A percentile compares a stretch with the other conserved stretches of the same genome.
These are phyloP conservation scores for Chaetodon auriga DNA, from an alignment of 2,113 vertebrate genomes.

Conservation along the genomic window DNA sequence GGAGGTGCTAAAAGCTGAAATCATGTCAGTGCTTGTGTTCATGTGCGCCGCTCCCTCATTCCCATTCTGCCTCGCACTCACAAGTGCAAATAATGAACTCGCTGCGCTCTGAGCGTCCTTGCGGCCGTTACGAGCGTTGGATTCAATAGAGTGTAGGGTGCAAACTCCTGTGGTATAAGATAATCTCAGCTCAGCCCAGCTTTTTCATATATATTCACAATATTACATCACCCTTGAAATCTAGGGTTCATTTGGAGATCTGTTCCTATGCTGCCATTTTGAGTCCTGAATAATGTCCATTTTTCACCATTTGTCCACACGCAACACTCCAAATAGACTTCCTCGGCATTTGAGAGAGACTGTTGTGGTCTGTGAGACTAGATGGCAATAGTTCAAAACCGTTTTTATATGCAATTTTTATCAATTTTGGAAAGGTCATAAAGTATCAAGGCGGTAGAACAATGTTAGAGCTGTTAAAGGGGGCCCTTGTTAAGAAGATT, in stretches of 20 bases:
- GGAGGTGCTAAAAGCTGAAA: slow-evolving; percentile 4
- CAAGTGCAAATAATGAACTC: background rate
- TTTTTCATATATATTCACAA: no score
- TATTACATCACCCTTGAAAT: no score
- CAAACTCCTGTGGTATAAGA: background rate
- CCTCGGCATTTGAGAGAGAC: no score
- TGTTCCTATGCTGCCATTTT: no score
- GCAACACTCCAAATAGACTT: background rate
- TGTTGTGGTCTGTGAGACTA: background rate
- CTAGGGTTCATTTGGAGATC: no score
- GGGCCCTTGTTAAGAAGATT: background rate
- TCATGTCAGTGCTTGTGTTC: background rate
- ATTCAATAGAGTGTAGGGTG: background rate
- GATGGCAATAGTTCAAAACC: background rate
- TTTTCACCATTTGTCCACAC: no score
- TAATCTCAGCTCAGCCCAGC: background rate
- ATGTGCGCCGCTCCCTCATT: background rate
- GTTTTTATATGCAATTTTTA: background rate
- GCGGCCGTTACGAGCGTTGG: background rate
- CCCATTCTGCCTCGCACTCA: no score
- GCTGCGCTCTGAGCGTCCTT: background rate
- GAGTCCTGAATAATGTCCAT: no score
- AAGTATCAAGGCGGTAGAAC: background rate
- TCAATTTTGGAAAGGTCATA: background rate
- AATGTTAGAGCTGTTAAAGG: background rate